Evolutionary conservation across 2,113 vertebrate species (phyloP), one percentile per base, ranked within the genome.

Genomic region (Bucco capensis): DNA sequence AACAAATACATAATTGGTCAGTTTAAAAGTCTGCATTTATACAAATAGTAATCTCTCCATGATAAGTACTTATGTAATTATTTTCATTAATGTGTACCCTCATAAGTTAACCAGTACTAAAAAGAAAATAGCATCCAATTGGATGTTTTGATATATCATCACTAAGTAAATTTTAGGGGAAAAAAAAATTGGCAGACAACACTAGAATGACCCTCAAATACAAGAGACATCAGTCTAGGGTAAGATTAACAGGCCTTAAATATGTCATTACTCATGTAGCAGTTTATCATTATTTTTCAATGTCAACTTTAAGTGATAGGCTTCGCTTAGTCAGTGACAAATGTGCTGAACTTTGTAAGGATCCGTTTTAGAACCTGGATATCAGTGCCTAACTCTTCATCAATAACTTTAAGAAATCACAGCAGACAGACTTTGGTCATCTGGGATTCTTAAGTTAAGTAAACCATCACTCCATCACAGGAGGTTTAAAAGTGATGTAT

Each of bases 371-470:
- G 88, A 92, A 83, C 22, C 89, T 96, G 88, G 88, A 96, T 78
- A 91, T 97, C 84, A 71, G 81, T 67, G 67, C 77, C 93, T 95
- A 94, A 80, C 96, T 96, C 95, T 93, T 97, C 96, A 95, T 96
- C 95, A 96, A 88, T 96, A 95, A 96, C 84, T 66, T 83, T 40
- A 83, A 91, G 91, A 91, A 94, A 95, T 80, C 82, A 89, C 53
- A 92, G 67, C 50, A 82, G 87, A 71, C 69, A 73, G 90, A 67
- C 79, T 69, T 93, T 79, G 19, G 27, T 92, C 94, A 86, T 78
- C 75, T 54, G 88, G 93, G 84, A 90, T 89, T 94, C 82, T 88
- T 69, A 56, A 80, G 73, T 79, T 81, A 96, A 95, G 87, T 94
- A 96, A 97, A 95, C 91, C 72, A 83, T 71, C 93, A 79, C 83